Percentiles rank a stretch among this genome's conserved stretches.
Conservation (phyloP, 2,797 vertebrate genomes). For the Anguilla marmorata region DNA sequence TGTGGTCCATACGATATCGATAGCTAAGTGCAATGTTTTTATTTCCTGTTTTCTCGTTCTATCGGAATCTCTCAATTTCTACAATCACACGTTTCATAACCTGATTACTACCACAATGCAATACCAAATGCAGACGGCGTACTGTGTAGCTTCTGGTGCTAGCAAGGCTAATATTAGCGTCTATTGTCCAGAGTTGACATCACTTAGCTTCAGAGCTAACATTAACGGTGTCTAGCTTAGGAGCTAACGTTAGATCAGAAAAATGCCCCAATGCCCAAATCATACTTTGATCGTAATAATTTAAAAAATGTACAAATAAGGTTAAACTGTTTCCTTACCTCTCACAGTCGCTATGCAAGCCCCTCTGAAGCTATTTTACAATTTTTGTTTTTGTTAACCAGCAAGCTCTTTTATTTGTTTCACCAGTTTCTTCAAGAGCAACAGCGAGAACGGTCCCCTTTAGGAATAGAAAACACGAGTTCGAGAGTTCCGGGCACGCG, state of each 20-base stretch:
- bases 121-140: neutral
- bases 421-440: slow-evolving; percentile 62
- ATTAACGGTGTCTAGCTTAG: neutral
- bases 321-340: slow-evolving; percentile 26
- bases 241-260: slow-evolving; percentile 16
- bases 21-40: neutral
- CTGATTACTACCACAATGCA: neutral
- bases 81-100: slow-evolving; percentile 17
- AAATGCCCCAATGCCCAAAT: slow-evolving; percentile 14
- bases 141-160: neutral
- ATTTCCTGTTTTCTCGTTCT: neutral
- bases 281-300: neutral
- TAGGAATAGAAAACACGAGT: slow-evolving; percentile 28
- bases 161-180: slow-evolving; percentile 30
- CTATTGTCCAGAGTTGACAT: slow-evolving; percentile 48
- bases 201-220: neutral
- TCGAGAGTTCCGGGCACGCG: slow-evolving; percentile 31
- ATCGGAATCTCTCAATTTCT: neutral
- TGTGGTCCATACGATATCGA: neutral
- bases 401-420: slow-evolving; percentile 56
- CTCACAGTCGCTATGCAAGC: slow-evolving; percentile 12
- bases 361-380: neutral
- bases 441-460: slow-evolving; percentile 57
- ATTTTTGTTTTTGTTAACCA: slow-evolving; percentile 17
- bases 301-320: neutral